phyloP scores from a whole-genome alignment of 2,888 invertebrate species.

The Xylophagus ater region DNA sequence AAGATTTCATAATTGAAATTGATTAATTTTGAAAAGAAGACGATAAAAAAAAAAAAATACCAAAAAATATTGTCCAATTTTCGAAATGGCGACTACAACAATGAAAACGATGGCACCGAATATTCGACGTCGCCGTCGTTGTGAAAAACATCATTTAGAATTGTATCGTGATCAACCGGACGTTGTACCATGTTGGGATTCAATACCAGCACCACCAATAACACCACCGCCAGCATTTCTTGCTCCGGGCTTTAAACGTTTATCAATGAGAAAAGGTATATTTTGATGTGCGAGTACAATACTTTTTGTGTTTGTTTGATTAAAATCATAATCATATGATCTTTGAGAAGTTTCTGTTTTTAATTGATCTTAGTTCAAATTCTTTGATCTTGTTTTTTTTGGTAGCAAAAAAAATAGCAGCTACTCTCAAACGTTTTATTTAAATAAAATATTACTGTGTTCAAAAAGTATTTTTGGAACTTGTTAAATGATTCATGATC shows the following conservation, averaged over 20 bases:
- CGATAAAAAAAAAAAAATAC: neutral
- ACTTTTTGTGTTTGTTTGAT: no score
- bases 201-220: slow-evolving; percentile 47
- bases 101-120: slow-evolving; percentile 56
- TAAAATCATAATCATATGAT: no score
- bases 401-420: no score
- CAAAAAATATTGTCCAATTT: neutral
- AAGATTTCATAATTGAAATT: neutral
- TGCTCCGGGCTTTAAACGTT: slow-evolving; percentile 46
- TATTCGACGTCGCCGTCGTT: slow-evolving; percentile 48
- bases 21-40: neutral
- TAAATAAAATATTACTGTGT: no score
- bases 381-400: no score
- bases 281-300: no score
- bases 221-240: slow-evolving; percentile 58
- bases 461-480: no score
- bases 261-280: slow-evolving; percentile 27
- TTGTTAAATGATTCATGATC: no score
- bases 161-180: slow-evolving; percentile 42
- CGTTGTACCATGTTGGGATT: slow-evolving; percentile 47
- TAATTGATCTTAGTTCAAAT: no score
- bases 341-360: no score
- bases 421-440: no score
- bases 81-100: slow-evolving; percentile 29
- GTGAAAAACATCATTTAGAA: slow-evolving; percentile 49